Percentiles rank a stretch among this genome's conserved stretches.
phyloP scores from a whole-genome alignment of 1,140 invertebrate species.

The Holcopasites calliopsidis region DNA sequence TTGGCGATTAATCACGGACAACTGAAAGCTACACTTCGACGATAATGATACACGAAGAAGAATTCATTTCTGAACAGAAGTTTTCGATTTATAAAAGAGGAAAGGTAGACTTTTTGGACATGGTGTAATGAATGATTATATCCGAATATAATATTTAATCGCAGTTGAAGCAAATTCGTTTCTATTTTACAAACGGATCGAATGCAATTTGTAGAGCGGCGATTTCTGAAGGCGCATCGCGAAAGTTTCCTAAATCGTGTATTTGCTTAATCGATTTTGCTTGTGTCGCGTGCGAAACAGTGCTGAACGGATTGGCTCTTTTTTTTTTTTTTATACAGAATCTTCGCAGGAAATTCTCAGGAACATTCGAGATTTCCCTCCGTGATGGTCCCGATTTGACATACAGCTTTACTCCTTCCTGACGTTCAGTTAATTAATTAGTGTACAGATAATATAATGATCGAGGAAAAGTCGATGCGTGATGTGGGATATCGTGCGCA shows the following conservation, averaged over 20 bases:
- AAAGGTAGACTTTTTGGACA: background rate
- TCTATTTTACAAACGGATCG: background rate
- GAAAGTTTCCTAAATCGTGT: background rate
- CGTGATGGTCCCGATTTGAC: slow-evolving; percentile 16
- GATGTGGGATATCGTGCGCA: background rate
- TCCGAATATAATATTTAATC: background rate
- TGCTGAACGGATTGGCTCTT: slow-evolving; percentile 28
- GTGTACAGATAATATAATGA: slow-evolving; percentile 23
- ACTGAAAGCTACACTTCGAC: background rate
- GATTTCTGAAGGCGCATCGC: too few relatives aligned
- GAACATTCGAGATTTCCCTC: slow-evolving; percentile 1
- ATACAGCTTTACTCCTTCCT: slow-evolving; percentile 8
- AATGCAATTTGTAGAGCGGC: too few relatives aligned
- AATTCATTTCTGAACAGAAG: too few relatives aligned
- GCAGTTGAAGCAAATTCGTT: background rate
- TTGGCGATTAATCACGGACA: background rate
- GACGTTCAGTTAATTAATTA: slow-evolving; percentile 21
- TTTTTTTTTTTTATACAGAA: too few relatives aligned
- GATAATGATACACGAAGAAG: background rate
- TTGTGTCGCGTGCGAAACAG: too few relatives aligned
- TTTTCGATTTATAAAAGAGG: too few relatives aligned
- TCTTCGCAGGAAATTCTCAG: too few relatives aligned
- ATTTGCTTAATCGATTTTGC: background rate
- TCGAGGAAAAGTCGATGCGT: slow-evolving; percentile 1
- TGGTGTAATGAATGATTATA: background rate